Conservation (phyloP, 2,113 vertebrate genomes). For the Leucosticte australis region DNA sequence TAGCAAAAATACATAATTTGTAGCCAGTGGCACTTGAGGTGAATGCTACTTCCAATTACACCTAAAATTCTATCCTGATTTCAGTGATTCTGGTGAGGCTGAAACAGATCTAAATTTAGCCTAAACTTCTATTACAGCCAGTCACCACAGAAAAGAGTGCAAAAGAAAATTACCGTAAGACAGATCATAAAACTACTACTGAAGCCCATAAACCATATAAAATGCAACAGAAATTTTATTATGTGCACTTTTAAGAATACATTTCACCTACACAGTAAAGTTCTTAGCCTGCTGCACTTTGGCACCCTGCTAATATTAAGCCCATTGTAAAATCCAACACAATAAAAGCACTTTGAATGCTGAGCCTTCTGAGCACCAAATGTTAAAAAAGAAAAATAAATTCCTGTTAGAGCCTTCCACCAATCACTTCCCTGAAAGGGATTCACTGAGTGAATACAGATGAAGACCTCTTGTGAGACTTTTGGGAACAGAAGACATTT, state of each 20-base stretch:
- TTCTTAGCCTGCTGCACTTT: conserved; percentile 72
- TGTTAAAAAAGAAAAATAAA: conserved; percentile 76
- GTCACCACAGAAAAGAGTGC: conserved; percentile 23
- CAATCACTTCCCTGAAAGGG: conserved; percentile 68
- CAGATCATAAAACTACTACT: conserved; percentile 55
- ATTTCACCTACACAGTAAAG: conserved; percentile 71
- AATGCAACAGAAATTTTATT: conserved; percentile 51
- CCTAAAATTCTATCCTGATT: not conserved
- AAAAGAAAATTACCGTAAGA: conserved; percentile 40
- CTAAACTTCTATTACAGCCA: not conserved
- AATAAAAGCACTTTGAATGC: conserved; percentile 77
- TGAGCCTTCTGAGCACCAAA: conserved; percentile 74
- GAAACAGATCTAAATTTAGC: conserved; percentile 12
- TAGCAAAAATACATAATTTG: conserved; percentile 18
- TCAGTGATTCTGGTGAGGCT: not conserved
- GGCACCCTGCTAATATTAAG: conserved; percentile 77
- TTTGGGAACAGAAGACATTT: conserved; percentile 51
- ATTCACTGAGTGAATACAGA: conserved; percentile 69
- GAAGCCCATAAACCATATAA: conserved; percentile 54
- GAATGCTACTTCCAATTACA: not conserved
- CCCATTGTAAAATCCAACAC: conserved; percentile 75
- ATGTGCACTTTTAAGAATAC: conserved; percentile 59
- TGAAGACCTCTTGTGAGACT: conserved; percentile 65
- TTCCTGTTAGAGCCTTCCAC: conserved; percentile 71
- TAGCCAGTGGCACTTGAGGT: not conserved